phyloP scores from a whole-genome alignment of 2,888 invertebrate species.

The Dione juno region DNA sequence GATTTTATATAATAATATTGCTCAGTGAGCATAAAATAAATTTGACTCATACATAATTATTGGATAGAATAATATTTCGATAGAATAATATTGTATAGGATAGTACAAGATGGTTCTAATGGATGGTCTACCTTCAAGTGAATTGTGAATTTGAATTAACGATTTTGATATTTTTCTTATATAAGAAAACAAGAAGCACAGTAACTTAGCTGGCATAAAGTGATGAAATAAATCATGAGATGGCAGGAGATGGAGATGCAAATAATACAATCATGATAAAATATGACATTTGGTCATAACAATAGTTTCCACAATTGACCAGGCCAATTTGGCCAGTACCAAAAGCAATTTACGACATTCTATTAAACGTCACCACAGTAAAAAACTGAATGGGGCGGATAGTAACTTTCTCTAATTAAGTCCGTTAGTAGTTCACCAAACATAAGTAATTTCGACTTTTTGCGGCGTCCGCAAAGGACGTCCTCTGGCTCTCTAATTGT shows the following conservation, averaged over 20 bases:
- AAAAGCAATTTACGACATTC: conserved; percentile 36
- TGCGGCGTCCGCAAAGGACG: conserved; percentile 42
- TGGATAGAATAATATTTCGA: too few relatives aligned
- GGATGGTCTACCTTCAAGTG: too few relatives aligned
- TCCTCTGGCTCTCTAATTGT: conserved; percentile 45
- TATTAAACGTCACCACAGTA: conserved; percentile 41
- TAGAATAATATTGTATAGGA: too few relatives aligned
- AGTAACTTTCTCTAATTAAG: conserved; percentile 49
- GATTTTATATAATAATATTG: neutral
- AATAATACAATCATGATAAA: neutral
- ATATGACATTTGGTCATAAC: neutral
- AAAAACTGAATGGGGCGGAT: conserved; percentile 44
- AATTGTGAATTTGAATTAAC: too few relatives aligned
- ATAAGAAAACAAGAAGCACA: too few relatives aligned
- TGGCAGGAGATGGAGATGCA: too few relatives aligned
- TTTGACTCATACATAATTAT: too few relatives aligned
- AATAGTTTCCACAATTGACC: conserved; percentile 3
- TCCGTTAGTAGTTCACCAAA: conserved; percentile 47
- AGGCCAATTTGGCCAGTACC: conserved; percentile 2
- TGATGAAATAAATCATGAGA: too few relatives aligned
- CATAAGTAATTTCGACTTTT: conserved; percentile 50
- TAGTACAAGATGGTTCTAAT: too few relatives aligned
- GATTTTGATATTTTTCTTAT: too few relatives aligned
- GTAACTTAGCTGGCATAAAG: too few relatives aligned
- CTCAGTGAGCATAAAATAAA: neutral